These are phyloP conservation scores for Conus canariensis DNA, from an alignment of 2,888 invertebrate genomes.

Conservation along the genomic window DNA sequence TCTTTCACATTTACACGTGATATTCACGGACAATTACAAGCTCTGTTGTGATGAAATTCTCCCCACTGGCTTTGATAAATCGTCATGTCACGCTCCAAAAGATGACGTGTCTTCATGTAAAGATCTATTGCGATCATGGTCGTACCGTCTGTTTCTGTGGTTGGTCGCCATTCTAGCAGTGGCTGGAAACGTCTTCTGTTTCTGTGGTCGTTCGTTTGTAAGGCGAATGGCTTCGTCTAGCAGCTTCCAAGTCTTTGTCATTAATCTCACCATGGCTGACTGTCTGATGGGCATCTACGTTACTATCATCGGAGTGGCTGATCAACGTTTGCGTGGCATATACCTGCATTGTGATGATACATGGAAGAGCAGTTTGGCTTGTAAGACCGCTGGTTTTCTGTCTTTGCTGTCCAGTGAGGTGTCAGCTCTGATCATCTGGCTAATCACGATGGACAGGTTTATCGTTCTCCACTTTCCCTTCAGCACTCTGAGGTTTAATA, in stretches of 20 bases:
- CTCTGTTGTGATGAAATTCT: constrained; percentile 4
- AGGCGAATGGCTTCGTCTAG: background rate
- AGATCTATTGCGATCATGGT: background rate
- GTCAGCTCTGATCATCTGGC: constrained; percentile 2
- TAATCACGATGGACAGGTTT: background rate
- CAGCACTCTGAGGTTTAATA: background rate
- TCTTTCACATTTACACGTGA: background rate
- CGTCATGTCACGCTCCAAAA: background rate
- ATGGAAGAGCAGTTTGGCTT: background rate
- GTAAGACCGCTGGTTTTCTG: constrained; percentile 6
- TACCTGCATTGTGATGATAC: background rate
- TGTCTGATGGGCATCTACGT: constrained; percentile 15
- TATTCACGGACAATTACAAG: background rate
- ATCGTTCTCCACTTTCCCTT: background rate
- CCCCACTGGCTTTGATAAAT: background rate
- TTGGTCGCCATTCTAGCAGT: background rate
- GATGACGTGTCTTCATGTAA: background rate
- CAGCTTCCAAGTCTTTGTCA: background rate
- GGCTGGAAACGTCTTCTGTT: background rate
- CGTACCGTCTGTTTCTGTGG: constrained; percentile 3
- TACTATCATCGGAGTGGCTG: background rate
- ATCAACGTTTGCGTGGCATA: background rate
- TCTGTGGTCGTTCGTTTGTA: background rate
- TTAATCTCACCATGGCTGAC: background rate
- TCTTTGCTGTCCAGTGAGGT: constrained; percentile 8